phyloP scores from a whole-genome alignment of 1,140 invertebrate species.

The Andricus grossulariae region DNA sequence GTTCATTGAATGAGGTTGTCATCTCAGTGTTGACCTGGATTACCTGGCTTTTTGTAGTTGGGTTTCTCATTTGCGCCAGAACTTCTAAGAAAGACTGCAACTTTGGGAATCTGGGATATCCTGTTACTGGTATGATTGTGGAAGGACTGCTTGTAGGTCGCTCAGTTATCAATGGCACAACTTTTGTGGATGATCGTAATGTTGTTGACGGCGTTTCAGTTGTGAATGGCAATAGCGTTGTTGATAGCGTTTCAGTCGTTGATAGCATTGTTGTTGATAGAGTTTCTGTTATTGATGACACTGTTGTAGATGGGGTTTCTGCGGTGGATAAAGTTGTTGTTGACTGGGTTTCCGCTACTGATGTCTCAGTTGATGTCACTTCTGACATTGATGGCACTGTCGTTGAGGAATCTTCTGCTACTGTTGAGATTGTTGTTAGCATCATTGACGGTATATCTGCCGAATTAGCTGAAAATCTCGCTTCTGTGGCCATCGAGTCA shows the following conservation, averaged over 20 bases:
- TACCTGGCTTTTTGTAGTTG: constrained; percentile 35
- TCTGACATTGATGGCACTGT: constrained; percentile 46
- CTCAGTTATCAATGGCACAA: neutral
- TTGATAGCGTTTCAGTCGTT: constrained; percentile 28
- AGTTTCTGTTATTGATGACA: neutral
- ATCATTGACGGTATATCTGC: neutral
- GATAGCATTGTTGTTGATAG: too few relatives aligned
- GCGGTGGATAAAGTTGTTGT: constrained; percentile 20
- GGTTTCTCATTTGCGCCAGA: constrained; percentile 39
- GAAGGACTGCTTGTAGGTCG: neutral
- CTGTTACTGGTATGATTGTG: constrained; percentile 1
- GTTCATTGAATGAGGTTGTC: constrained; percentile 11
- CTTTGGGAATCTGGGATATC: constrained; percentile 2
- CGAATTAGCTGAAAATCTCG: neutral
- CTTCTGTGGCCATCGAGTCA: neutral
- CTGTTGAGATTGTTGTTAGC: constrained; percentile 36
- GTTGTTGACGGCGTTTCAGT: constrained; percentile 26
- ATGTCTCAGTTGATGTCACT: constrained; percentile 40
- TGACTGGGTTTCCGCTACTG: constrained; percentile 37
- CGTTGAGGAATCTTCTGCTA: constrained; percentile 41
- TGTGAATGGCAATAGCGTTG: constrained; percentile 25
- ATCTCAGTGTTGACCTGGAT: constrained; percentile 29
- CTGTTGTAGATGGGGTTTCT: constrained; percentile 6
- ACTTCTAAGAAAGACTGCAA: constrained; percentile 38
- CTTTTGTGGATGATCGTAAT: neutral